Evolutionary conservation across 92 coral and sea anemone genomes (phyloP).

Genomic region (Diadumene lineata): DNA sequence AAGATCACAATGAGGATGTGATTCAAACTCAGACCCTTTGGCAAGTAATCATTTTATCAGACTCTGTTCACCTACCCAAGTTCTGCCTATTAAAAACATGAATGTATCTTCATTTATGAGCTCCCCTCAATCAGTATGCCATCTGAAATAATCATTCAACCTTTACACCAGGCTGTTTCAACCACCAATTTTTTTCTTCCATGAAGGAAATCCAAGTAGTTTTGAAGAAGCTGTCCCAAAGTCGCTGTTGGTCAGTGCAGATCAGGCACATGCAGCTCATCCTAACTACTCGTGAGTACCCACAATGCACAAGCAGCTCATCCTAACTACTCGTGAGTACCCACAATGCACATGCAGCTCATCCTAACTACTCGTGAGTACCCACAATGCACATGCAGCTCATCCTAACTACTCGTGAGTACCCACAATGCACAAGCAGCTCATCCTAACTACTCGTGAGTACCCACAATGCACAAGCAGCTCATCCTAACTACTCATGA

Average conservation of each 20-base stretch:
- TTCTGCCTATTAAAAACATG: too few species aligned
- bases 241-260: constrained; percentile 93
- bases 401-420: constrained; percentile 95
- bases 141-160: too few species aligned
- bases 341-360: constrained; percentile 95
- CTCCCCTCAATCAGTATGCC: too few species aligned
- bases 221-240: constrained; percentile 90
- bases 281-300: constrained; percentile 88
- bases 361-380: constrained; percentile 91
- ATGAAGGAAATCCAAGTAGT: constrained; percentile 64
- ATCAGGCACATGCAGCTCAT: constrained; percentile 95
- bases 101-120: too few species aligned
- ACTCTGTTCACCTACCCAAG: too few species aligned
- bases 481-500: too few species aligned
- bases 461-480: too few species aligned
- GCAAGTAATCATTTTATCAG: too few species aligned
- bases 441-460: too few species aligned
- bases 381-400: constrained; percentile 89
- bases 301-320: constrained; percentile 96
- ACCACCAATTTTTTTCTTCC: neutral
- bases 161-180: too few species aligned
- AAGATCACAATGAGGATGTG: neutral
- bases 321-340: constrained; percentile 88
- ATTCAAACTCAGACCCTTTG: too few species aligned
- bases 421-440: too few species aligned